phyloP scores from a whole-genome alignment of 1,140 invertebrate species.

The Diabrotica undecimpunctata region DNA sequence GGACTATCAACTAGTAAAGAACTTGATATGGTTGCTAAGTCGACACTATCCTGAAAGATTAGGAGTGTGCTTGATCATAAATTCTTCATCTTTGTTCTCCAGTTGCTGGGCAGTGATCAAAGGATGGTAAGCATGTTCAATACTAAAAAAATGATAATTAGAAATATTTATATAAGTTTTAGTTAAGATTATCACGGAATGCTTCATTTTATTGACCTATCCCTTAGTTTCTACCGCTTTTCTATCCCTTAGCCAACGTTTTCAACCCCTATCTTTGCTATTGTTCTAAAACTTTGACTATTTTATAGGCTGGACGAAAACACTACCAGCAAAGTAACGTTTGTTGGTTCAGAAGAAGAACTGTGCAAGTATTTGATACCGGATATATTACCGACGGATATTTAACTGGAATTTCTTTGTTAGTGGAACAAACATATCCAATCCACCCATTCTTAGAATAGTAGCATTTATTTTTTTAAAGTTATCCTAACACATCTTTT shows the following conservation, averaged over 20 bases:
- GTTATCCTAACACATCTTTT: too few relatives aligned
- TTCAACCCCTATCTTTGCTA: too few relatives aligned
- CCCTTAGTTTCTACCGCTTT: too few relatives aligned
- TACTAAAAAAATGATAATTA: background rate
- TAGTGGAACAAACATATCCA: too few relatives aligned
- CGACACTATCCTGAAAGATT: constrained; percentile 73
- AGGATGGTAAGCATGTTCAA: constrained; percentile 55
- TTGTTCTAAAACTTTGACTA: too few relatives aligned
- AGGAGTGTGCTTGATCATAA: constrained; percentile 68
- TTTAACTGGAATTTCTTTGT: constrained; percentile 46
- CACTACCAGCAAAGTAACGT: constrained; percentile 68
- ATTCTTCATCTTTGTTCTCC: constrained; percentile 66
- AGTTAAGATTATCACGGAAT: too few relatives aligned
- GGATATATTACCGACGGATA: constrained; percentile 67
- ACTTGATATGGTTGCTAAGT: constrained; percentile 70
- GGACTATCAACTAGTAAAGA: constrained; percentile 74
- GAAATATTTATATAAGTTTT: too few relatives aligned
- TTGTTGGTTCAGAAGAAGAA: constrained; percentile 64
- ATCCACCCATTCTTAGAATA: too few relatives aligned
- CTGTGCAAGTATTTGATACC: constrained; percentile 70
- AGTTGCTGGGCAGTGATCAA: constrained; percentile 71
- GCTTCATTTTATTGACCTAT: too few relatives aligned
- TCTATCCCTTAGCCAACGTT: too few relatives aligned
- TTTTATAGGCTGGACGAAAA: constrained; percentile 67
- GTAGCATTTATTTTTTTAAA: too few relatives aligned